These are phyloP conservation scores for Amia ocellicauda DNA, from an alignment of 2,113 vertebrate species.

Conservation along the genomic window DNA sequence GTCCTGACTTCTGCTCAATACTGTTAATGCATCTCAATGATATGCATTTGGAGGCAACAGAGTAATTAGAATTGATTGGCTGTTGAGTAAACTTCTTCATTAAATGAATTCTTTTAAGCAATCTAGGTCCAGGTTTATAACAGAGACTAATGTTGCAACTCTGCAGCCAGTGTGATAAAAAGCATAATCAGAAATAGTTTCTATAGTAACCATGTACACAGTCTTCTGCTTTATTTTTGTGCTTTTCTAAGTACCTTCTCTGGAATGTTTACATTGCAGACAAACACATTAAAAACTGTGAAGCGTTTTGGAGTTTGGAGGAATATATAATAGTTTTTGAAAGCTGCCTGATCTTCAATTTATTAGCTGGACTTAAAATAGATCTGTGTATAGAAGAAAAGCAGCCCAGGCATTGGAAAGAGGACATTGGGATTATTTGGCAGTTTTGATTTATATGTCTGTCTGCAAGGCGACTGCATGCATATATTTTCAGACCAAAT, in stretches of 20 bases:
- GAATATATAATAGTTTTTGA: not conserved
- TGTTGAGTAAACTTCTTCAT: no score
- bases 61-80: no score
- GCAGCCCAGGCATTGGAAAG: no score
- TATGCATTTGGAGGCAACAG: no score
- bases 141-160: not conserved
- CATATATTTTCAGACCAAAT: not conserved
- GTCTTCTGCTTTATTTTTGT: not conserved
- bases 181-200: not conserved
- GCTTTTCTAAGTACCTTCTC: not conserved
- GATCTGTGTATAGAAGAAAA: not conserved
- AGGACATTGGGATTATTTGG: no score
- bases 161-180: not conserved
- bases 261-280: not conserved
- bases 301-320: not conserved
- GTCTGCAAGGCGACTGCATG: not conserved
- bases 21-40: no score
- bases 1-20: no score
- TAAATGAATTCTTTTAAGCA: no score
- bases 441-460: no score
- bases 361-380: not conserved
- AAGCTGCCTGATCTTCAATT: not conserved
- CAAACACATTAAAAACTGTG: not conserved
- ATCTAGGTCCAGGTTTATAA: no score
- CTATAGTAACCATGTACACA: slow-evolving; percentile 6